Conservation (phyloP, 1,140 invertebrate genomes). For the Hycleus cichorii region DNA sequence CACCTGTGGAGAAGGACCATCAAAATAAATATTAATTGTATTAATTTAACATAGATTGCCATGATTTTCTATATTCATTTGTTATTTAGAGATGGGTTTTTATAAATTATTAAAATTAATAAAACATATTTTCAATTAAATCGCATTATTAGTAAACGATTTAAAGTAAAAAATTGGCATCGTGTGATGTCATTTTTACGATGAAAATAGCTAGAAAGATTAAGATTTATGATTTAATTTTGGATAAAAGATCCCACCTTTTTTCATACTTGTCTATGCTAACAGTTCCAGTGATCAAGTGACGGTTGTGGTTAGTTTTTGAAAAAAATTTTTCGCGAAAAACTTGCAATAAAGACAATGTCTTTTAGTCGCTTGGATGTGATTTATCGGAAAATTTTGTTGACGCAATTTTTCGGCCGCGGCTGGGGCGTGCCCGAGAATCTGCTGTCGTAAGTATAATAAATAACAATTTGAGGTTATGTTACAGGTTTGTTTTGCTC, state of each 20-base stretch:
- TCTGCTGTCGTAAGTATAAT: slow-evolving; percentile 67
- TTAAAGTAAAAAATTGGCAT: no score
- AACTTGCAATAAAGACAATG: slow-evolving; percentile 44
- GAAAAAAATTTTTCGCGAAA: no score
- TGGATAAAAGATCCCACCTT: not conserved
- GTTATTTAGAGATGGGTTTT: no score
- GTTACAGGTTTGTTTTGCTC: not conserved
- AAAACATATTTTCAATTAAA: no score
- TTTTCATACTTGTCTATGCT: no score
- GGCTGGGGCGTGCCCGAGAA: slow-evolving; percentile 94
- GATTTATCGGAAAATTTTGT: slow-evolving; percentile 79
- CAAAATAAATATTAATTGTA: not conserved
- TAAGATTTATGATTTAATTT: not conserved
- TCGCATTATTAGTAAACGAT: no score
- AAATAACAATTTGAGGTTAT: slow-evolving; percentile 13
- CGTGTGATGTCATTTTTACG: no score
- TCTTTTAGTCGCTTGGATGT: slow-evolving; percentile 75
- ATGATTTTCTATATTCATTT: no score
- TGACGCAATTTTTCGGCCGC: slow-evolving; percentile 92
- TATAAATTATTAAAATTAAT: no score
- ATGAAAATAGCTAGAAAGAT: not conserved
- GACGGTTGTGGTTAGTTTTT: no score
- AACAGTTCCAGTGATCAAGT: not conserved
- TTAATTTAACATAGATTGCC: no score
- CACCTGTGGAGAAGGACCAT: not conserved